phyloP scores from a whole-genome alignment of 2,113 vertebrate species.

The Tapirus terrestris region DNA sequence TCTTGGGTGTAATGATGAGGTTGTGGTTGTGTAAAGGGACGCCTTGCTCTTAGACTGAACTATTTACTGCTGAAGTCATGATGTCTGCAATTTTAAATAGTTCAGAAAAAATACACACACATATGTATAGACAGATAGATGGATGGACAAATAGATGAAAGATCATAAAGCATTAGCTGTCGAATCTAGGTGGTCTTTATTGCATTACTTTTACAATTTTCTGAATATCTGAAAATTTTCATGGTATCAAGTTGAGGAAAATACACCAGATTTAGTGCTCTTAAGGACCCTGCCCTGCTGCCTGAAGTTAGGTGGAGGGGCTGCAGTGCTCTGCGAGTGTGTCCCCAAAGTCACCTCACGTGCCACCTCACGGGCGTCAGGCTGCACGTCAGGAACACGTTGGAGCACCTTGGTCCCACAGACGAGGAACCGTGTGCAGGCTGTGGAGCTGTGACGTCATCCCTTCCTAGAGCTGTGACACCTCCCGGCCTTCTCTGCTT shows the following conservation, averaged over 20 bases:
- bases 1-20: background rate
- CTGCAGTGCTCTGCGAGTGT: background rate
- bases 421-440: rapidly evolving
- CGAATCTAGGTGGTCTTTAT: background rate
- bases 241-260: background rate
- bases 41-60: background rate
- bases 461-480: background rate
- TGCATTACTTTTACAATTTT: background rate
- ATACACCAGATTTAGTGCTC: background rate
- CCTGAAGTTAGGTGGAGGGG: background rate
- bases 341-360: rapidly evolving
- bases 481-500: background rate
- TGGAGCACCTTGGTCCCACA: too few relatives aligned
- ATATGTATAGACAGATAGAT: background rate
- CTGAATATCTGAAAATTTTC: background rate
- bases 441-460: rapidly evolving
- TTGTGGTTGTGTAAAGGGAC: background rate
- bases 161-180: background rate
- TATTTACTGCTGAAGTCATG: background rate
- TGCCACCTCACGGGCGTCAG: background rate
- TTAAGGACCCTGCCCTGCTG: too few relatives aligned
- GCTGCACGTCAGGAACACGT: rapidly evolving
- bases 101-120: background rate
- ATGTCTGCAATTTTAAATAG: background rate
- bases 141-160: too few relatives aligned